Evolutionary conservation across 2,888 invertebrate species (phyloP).

Genomic region (Perithous albicinctus): DNA sequence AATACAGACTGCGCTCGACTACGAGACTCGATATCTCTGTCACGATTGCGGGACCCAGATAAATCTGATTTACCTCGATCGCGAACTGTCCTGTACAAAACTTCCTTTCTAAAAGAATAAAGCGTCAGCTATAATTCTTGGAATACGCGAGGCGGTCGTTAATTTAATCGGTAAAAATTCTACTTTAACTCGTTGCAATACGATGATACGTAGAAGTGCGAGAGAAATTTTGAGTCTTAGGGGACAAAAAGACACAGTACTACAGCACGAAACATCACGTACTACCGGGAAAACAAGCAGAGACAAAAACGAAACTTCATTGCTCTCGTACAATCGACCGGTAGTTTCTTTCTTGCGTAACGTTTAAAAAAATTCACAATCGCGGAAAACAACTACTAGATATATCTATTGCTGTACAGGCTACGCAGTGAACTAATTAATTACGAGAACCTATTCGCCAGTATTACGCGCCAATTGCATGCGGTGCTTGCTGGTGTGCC

Average conservation of each 20-base stretch:
- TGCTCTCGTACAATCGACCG: slow-evolving; percentile 25
- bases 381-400: slow-evolving; percentile 41
- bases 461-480: slow-evolving; percentile 68
- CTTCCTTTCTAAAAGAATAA: slow-evolving; percentile 69
- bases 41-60: slow-evolving; percentile 55
- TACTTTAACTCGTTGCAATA: slow-evolving; percentile 3
- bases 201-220: slow-evolving; percentile 8
- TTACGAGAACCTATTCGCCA: slow-evolving; percentile 73
- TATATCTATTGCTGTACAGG: slow-evolving; percentile 7
- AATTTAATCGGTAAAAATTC: neutral
- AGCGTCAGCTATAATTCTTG: slow-evolving; percentile 18
- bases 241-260: neutral
- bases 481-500: slow-evolving; percentile 48
- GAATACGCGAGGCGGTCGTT: slow-evolving; percentile 23
- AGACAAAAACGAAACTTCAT: slow-evolving; percentile 37
- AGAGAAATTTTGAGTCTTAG: slow-evolving; percentile 11
- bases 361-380: slow-evolving; percentile 28
- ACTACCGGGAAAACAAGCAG: slow-evolving; percentile 9
- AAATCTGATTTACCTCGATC: slow-evolving; percentile 62
- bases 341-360: slow-evolving; percentile 51
- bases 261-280: neutral
- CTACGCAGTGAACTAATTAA: slow-evolving; percentile 73
- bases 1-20: neutral
- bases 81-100: slow-evolving; percentile 41
- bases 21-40: slow-evolving; percentile 31